phyloP scores from a whole-genome alignment of 2,797 vertebrate genomes.

The Pangasius larnaudii region DNA sequence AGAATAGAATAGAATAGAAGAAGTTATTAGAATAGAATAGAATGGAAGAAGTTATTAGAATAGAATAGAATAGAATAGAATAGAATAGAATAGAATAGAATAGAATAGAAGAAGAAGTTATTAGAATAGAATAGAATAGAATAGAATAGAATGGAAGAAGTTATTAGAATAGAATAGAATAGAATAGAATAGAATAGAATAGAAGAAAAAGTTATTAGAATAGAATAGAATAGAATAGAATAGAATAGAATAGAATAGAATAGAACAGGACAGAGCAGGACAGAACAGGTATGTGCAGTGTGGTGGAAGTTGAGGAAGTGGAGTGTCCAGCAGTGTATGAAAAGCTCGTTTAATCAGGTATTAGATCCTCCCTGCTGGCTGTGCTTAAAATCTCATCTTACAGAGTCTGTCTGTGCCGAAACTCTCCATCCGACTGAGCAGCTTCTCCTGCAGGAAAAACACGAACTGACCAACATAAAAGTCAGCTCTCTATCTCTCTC shows the following conservation, averaged over 20 bases:
- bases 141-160: not conserved
- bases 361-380: conserved; percentile 22
- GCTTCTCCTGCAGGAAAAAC: conserved; percentile 13
- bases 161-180: not conserved
- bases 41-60: not conserved
- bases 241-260: not conserved
- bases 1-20: not conserved
- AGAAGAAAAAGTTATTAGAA: not conserved
- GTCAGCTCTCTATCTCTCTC: conserved; percentile 5
- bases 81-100: no score
- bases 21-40: not conserved
- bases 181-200: not conserved
- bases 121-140: not conserved
- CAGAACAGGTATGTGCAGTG: not conserved
- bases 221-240: not conserved
- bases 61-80: not conserved
- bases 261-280: not conserved
- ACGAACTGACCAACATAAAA: conserved; percentile 27
- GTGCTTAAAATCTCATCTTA: conserved; percentile 10
- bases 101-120: not conserved
- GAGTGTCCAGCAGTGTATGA: conserved; percentile 18
- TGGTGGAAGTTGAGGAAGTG: not conserved
- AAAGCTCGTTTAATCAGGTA: conserved; percentile 25
- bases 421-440: not conserved
- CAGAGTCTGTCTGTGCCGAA: not conserved